Base-by-base conservation (phyloP, 2,888 invertebrate genomes). In the Ectobius pallidus region DNA sequence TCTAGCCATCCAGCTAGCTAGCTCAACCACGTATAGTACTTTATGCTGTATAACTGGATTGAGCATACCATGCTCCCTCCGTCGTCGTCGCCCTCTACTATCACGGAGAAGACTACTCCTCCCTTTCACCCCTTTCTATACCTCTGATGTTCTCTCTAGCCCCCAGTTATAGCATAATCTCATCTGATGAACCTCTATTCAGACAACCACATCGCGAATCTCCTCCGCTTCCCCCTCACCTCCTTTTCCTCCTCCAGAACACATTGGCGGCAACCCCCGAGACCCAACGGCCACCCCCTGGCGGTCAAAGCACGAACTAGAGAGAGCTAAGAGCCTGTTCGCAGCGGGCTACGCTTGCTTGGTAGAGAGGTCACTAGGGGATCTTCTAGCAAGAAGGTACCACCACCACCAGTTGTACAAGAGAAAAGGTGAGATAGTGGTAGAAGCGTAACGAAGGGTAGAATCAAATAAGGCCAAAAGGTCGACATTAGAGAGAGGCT, bases 401-500 rank as follows among this genome's bases (percentile, higher is more conserved):
- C n/a, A n/a, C n/a, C n/a, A n/a, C n/a, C 52, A 46, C 18, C 18
- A 52, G 22, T 52, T 52, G 52, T 22, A 52, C 27, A 58, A 30
- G 58, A 58, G 58, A 58, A 30, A 79, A 80, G 80, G 80, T 79
- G 79, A 79, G 78, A 78, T 77, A 77, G 76, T 77, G 76, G 77
- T 71, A 74, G 73, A 69, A 72, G 80, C 79, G 80, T 80, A 80
- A 79, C 81, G 80, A 81, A 74, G 71, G 73, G 71, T 52, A 62
- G 73, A 69, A 74, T 68, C 71, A 74, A 69, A 72, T 72, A 79
- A 82, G 81, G 82, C 81, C 81, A 82, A 80, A 81, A 82, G 82
- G 81, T 81, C 80, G 80, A 82, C 83, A 83, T 83, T 81, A 80
- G 80, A 79, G 80, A 78, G 58, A 78, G 79, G 80, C 82, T 83